A percentile compares a stretch with the other conserved stretches of the same genome.
Evolutionary conservation across 2,113 vertebrate species (phyloP).

Genomic region (Echinops telfairi): DNA sequence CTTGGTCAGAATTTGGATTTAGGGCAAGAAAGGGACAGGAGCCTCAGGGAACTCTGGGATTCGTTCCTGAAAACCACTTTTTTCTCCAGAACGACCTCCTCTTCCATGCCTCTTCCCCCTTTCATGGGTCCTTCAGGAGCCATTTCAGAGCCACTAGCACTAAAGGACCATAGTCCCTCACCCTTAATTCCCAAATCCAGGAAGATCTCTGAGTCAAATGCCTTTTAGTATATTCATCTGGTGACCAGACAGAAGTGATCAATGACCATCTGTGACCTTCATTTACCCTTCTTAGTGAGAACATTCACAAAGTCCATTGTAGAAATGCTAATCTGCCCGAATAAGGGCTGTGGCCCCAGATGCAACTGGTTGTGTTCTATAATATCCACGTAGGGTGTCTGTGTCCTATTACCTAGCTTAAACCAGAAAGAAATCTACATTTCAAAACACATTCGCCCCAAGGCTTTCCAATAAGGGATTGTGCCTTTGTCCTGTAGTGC

Average conservation of each 20-base stretch:
- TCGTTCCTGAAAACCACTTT: background rate
- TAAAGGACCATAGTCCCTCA: background rate
- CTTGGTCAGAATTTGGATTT: background rate
- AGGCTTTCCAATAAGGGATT: background rate
- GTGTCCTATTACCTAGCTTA: background rate
- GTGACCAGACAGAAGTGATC: background rate
- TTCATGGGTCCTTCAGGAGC: background rate
- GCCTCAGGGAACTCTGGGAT: background rate
- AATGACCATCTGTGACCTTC: background rate
- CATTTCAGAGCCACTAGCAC: background rate
- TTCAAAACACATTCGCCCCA: background rate
- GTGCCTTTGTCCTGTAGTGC: background rate
- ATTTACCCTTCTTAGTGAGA: background rate
- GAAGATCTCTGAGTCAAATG: background rate
- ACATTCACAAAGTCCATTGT: background rate
- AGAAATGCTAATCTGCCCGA: background rate
- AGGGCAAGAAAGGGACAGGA: background rate
- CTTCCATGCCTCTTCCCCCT: background rate
- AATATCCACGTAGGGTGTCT: too few relatives aligned
- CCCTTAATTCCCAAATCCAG: slow-evolving; percentile 3
- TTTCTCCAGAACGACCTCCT: background rate
- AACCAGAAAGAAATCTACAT: background rate
- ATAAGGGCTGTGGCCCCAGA: background rate
- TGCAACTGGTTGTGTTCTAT: too few relatives aligned
- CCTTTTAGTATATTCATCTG: background rate